Evolutionary conservation across 2,797 vertebrate species (phyloP).

Genomic region (Sebastes oblongus): DNA sequence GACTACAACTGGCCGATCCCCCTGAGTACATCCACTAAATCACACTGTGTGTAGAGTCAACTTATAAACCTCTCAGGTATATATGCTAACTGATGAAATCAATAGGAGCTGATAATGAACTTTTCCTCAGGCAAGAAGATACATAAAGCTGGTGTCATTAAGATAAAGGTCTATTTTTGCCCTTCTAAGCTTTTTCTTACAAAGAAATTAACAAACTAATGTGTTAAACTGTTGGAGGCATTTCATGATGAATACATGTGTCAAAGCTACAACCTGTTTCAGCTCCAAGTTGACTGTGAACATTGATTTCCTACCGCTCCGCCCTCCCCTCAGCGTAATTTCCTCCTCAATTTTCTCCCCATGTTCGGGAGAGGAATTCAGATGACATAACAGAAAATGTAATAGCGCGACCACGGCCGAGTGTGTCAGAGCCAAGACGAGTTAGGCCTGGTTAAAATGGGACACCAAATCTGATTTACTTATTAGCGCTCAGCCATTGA

Average conservation of each 20-base stretch:
- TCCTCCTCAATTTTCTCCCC: slow-evolving; percentile 36
- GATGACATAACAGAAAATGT: slow-evolving; percentile 65
- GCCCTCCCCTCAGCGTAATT: slow-evolving; percentile 30
- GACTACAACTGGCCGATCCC: slow-evolving; percentile 25
- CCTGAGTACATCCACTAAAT: slow-evolving; percentile 30
- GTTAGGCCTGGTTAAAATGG: slow-evolving; percentile 52
- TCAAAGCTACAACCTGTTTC: slow-evolving; percentile 58
- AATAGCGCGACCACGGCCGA: slow-evolving; percentile 17
- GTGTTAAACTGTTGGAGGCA: slow-evolving; percentile 27
- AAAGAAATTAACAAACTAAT: slow-evolving; percentile 3
- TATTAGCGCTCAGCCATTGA: slow-evolving; percentile 54
- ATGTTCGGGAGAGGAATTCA: slow-evolving; percentile 41
- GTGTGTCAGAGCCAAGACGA: slow-evolving; percentile 42
- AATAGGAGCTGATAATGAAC: slow-evolving; percentile 36
- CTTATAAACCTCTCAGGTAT: background rate
- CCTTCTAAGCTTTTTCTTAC: slow-evolving; percentile 24
- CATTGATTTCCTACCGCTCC: slow-evolving; percentile 65
- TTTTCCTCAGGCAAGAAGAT: slow-evolving; percentile 1
- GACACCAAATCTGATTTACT: slow-evolving; percentile 63
- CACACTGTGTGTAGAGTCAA: background rate
- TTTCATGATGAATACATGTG: slow-evolving; percentile 52
- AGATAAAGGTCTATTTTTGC: slow-evolving; percentile 28
- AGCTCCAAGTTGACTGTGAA: slow-evolving; percentile 44
- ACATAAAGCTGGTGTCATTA: slow-evolving; percentile 2
- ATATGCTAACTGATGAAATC: slow-evolving; percentile 32